Evolutionary conservation across 37 sponge, comb jelly and placozoan species (phyloP).

Genomic region (Diacarnus erythraeanus): DNA sequence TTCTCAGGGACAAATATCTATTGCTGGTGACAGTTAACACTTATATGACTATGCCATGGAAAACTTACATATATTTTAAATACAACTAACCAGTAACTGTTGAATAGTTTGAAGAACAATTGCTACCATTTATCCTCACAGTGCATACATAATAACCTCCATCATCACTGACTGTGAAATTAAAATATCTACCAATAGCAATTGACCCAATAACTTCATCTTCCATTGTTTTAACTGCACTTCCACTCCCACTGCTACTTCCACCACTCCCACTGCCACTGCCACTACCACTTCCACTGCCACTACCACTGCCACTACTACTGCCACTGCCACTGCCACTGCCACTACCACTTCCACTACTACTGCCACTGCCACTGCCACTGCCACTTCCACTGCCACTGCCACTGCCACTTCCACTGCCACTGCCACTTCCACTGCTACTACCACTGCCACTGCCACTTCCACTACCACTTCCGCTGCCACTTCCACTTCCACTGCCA

Average conservation of each 20-base stretch:
- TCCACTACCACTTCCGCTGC: not conserved
- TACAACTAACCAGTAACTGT: slow-evolving; percentile 18
- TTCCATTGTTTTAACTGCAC: not conserved
- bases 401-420: not conserved
- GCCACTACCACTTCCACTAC: not conserved
- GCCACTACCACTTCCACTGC: not conserved
- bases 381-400: not conserved
- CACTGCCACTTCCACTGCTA: not conserved
- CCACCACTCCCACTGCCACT: not conserved
- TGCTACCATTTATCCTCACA: not conserved
- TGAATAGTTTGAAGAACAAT: not conserved
- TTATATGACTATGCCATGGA: slow-evolving; percentile 18
- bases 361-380: not conserved
- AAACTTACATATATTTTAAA: slow-evolving; percentile 49
- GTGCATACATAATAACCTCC: slow-evolving; percentile 22
- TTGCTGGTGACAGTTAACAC: not conserved
- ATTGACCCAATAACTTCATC: not conserved
- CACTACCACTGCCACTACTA: not conserved
- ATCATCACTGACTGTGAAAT: not conserved
- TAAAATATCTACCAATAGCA: not conserved
- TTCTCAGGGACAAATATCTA: no score
- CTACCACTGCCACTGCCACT: not conserved
- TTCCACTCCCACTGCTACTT: not conserved
- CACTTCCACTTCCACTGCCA: not conserved
- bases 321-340: not conserved